Base-by-base conservation (phyloP, 37 sponge, comb jelly and placozoan genomes). In the Crambe crambe region DNA sequence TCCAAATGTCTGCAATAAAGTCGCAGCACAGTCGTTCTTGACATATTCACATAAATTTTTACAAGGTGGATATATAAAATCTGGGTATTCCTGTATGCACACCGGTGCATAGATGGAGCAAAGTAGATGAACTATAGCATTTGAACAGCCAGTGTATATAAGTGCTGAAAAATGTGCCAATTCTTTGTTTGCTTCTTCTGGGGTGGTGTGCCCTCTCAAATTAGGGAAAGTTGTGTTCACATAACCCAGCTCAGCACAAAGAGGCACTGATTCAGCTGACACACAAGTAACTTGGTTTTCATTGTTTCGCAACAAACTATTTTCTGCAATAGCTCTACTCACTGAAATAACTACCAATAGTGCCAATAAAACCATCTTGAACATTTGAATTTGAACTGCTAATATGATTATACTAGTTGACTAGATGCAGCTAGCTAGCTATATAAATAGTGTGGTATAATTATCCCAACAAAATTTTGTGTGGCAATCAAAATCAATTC, bases 41-140 rank as follows among this genome's bases (percentile, higher is more conserved):
- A 89, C 89, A 61, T 79, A 54, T 54, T 64, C 35, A 56, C 89
- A 89, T 27, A 89, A 62, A 23, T 80, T 57, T 44, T 76, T 56
- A 66, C 89, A 89, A 20, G 89, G 89, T 0, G 66, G 42, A 3
- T 79, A 27, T 20, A 34, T 43, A 0, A 76, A 4, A 1, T 36
- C 23, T 25, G 41, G 36, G 5, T 8, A 41, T 62, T 42, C 70
- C 10, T 32, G 25, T 27, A 61, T 12, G 58, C 89, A 89, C 25
- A 66, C n/a, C 15, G 89, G 89, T 51, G 84, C 66, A 61, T 89
- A 89, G 35, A 84, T 75, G 15, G 85, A 60, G 42, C 89, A 89
- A 22, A 89, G 74, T 26, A 89, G 80, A 70, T 84, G 80, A 26
- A 89, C 69, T 23, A 89, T 71, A 38, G 89, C 89, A 65, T 79